phyloP scores from a whole-genome alignment of 1,140 invertebrate species.

The Zaprionus ghesquierei region DNA sequence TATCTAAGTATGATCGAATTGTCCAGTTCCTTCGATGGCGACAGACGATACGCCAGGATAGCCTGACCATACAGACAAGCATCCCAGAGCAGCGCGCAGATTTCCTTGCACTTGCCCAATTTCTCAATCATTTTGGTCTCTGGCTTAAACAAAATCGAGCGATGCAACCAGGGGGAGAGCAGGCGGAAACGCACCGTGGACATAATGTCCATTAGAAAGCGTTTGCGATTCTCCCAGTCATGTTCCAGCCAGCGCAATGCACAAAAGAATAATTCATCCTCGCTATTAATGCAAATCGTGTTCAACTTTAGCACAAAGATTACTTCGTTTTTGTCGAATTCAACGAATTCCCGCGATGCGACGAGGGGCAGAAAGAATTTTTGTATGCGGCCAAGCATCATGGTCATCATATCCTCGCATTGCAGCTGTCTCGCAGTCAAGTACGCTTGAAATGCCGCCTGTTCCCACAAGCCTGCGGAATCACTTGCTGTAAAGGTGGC shows the following conservation, averaged over 20 bases:
- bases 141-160: background rate
- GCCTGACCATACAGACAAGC: background rate
- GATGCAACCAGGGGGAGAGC: constrained; percentile 29
- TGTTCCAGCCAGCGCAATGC: constrained; percentile 30
- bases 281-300: constrained; percentile 37
- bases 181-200: constrained; percentile 6
- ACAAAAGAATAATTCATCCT: constrained; percentile 55
- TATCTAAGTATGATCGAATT: background rate
- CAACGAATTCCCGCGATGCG: constrained; percentile 21
- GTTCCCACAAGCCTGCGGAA: constrained; percentile 8
- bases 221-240: constrained; percentile 20
- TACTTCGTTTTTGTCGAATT: constrained; percentile 18
- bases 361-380: constrained; percentile 37
- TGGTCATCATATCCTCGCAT: constrained; percentile 24
- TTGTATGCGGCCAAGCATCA: constrained; percentile 9
- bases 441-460: constrained; percentile 23
- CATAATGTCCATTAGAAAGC: background rate
- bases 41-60: background rate
- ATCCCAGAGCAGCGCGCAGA: constrained; percentile 11
- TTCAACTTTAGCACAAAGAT: constrained; percentile 3
- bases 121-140: constrained; percentile 9
- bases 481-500: background rate
- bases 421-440: background rate
- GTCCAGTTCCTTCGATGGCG: background rate
- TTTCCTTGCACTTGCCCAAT: background rate